Evolutionary conservation across 2,113 vertebrate genomes (phyloP), one percentile per base, ranked within the genome.

Genomic region (Chionis minor): DNA sequence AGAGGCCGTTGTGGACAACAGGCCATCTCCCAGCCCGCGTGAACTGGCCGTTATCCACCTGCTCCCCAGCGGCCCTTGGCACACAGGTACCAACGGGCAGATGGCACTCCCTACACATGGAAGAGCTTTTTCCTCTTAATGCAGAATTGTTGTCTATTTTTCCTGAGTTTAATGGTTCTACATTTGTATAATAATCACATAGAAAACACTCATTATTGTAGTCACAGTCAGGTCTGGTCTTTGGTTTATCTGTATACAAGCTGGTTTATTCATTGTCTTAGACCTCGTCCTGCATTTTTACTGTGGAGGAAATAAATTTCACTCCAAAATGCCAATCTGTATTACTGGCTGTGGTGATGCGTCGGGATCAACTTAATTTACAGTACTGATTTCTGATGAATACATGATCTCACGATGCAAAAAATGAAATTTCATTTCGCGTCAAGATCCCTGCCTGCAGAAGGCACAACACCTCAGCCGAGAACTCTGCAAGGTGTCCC

Each of bases 31-130:
- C 12, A 55, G 58, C 51, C 72, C 72, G 4, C 3, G 3, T 7
- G 24, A 54, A 16, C 15, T 23, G n/a, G 23, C 2, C 5, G 0
- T 24, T 13, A 9, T 1, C 74, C 75, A 21, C 10, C 55, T 13
- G 35, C n/a, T 71, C 35, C 14, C 0, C 0, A 16, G 22, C 6
- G 3, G 24, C 40, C 61, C 52, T 9, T 5, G 55, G 83, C 73
- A 52, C 35, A 7, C 0, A 1, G 61, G 54, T 10, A 15, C 42
- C n/a, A 7, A n/a, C 0, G 1, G n/a, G 35, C 24, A 38, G 49
- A 4, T 10, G 40, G 21, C 23, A 4, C 9, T 17, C 49, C 19
- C 2, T 6, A 4, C 35, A 10, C 0, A 0, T 0, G 6, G 2
- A 33, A 33, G n/a, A 16, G 2, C 33, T 40, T 54, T 10, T 38